phyloP scores from a whole-genome alignment of 2,888 invertebrate species.

The Sinhomidia bicolor region DNA sequence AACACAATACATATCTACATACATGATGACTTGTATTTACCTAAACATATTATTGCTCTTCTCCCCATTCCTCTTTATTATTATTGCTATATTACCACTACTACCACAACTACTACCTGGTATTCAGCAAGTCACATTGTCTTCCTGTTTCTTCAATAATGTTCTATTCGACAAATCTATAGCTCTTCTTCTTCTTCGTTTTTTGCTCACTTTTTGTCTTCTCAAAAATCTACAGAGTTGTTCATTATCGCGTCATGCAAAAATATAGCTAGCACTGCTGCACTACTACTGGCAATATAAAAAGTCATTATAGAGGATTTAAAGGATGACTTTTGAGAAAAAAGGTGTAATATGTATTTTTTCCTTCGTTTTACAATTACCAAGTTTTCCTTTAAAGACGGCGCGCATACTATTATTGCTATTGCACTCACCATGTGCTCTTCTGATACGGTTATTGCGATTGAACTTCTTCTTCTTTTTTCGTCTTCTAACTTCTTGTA shows the following conservation, averaged over 20 bases:
- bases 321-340: constrained; percentile 53
- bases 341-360: constrained; percentile 45
- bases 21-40: too few relatives aligned
- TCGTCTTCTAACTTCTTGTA: too few relatives aligned
- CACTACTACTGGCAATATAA: constrained; percentile 26
- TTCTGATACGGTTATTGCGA: constrained; percentile 41
- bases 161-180: constrained; percentile 36
- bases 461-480: too few relatives aligned
- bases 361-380: constrained; percentile 20
- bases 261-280: not conserved
- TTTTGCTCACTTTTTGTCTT: constrained; percentile 33
- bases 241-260: constrained; percentile 50
- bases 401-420: not conserved
- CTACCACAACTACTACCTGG: not conserved
- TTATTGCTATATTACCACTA: not conserved
- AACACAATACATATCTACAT: too few relatives aligned
- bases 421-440: constrained; percentile 6
- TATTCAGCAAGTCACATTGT: constrained; percentile 9
- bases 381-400: constrained; percentile 6
- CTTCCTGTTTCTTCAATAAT: constrained; percentile 62
- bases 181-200: constrained; percentile 36
- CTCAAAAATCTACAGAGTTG: constrained; percentile 24
- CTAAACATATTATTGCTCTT: constrained; percentile 38
- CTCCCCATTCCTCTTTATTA: constrained; percentile 17
- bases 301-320: constrained; percentile 48